phyloP scores from a whole-genome alignment of 2,797 vertebrate species.

The Epinephelus awoara region DNA sequence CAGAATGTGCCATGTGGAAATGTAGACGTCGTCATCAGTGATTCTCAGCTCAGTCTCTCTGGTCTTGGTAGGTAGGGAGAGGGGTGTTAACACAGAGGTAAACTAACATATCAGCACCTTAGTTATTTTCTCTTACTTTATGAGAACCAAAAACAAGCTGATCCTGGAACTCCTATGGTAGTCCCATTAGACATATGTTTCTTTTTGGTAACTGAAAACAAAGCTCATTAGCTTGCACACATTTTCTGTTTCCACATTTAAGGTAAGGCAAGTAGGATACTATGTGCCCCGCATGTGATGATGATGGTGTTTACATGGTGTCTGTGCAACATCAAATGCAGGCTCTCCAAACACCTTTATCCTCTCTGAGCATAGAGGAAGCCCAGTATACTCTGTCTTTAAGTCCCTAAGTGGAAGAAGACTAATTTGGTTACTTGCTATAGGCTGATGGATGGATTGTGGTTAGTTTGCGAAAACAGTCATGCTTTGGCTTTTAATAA shows the following conservation, averaged over 20 bases:
- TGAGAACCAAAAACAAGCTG: conserved; percentile 19
- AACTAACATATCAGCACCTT: conserved; percentile 70
- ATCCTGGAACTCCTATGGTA: conserved; percentile 5
- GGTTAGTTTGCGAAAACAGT: conserved; percentile 70
- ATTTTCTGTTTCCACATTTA: conserved; percentile 19
- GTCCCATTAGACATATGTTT: not conserved
- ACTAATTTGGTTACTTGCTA: conserved; percentile 65
- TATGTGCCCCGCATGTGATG: conserved; percentile 44
- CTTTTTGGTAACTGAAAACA: conserved; percentile 7
- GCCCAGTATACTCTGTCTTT: conserved; percentile 51
- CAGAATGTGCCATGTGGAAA: conserved; percentile 17
- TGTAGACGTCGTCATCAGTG: conserved; percentile 4
- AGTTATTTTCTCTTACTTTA: conserved; percentile 29
- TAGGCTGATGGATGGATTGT: conserved; percentile 74
- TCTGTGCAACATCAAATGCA: conserved; percentile 72
- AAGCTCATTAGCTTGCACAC: not conserved
- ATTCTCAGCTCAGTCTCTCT: conserved; percentile 21
- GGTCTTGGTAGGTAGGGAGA: conserved; percentile 35
- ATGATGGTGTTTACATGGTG: conserved; percentile 44
- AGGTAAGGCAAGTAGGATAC: conserved; percentile 16
- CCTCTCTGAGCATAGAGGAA: conserved; percentile 55
- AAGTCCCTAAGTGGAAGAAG: conserved; percentile 50
- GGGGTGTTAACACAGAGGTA: conserved; percentile 56
- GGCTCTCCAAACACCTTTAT: conserved; percentile 60
- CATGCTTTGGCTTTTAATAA: conserved; percentile 73